phyloP scores from a whole-genome alignment of 2,113 vertebrate species.

The Shinisaurus crocodilurus region DNA sequence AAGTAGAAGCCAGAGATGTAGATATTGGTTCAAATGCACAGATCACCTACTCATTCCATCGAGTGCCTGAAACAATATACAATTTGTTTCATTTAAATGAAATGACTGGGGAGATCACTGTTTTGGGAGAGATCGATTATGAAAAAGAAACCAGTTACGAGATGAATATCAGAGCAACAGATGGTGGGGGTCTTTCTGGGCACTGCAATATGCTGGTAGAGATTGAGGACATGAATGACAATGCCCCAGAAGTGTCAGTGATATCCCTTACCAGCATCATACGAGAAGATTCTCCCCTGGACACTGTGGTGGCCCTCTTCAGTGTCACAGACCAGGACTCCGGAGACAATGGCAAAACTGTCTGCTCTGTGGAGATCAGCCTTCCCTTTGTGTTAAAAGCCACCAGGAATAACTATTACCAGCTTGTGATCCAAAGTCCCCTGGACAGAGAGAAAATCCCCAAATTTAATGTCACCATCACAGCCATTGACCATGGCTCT shows the following conservation, averaged over 20 bases:
- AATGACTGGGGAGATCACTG: slow-evolving; percentile 56
- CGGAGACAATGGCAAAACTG: slow-evolving; percentile 57
- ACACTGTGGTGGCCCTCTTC: slow-evolving; percentile 79
- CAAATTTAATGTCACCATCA: slow-evolving; percentile 57
- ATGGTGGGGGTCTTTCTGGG: slow-evolving; percentile 33
- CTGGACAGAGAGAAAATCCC: slow-evolving; percentile 58
- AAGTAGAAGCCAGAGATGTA: slow-evolving; percentile 64
- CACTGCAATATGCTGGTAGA: slow-evolving; percentile 72
- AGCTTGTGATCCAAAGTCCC: slow-evolving; percentile 25
- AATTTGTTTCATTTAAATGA: slow-evolving; percentile 56
- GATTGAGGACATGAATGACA: slow-evolving; percentile 78
- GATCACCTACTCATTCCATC: slow-evolving; percentile 68
- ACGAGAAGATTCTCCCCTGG: slow-evolving; percentile 77
- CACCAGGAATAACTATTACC: slow-evolving; percentile 65
- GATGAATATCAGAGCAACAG: slow-evolving; percentile 62
- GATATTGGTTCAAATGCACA: slow-evolving; percentile 75
- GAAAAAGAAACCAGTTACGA: slow-evolving; percentile 55
- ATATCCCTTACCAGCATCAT: slow-evolving; percentile 75
- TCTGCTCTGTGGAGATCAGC: slow-evolving; percentile 52
- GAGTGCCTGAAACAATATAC: slow-evolving; percentile 42
- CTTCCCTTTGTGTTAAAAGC: slow-evolving; percentile 60
- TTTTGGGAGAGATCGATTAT: slow-evolving; percentile 61
- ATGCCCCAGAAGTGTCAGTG: slow-evolving; percentile 74
- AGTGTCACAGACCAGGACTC: slow-evolving; percentile 81
- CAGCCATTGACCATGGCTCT: slow-evolving; percentile 26